Evolutionary conservation across 2,113 vertebrate species (phyloP).

Genomic region (Actenoides hombroni): DNA sequence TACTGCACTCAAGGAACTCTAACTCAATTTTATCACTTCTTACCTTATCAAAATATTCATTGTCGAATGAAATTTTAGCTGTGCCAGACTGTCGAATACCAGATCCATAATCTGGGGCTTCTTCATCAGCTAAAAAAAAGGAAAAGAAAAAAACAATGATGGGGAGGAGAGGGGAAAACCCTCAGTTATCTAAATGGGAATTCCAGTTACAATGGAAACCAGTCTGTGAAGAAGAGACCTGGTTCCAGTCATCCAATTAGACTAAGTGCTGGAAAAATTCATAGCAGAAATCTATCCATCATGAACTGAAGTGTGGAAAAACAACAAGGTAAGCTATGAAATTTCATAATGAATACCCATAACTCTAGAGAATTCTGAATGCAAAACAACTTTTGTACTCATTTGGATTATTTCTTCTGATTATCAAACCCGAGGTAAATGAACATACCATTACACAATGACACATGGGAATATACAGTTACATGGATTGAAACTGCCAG

Average conservation of each 20-base stretch:
- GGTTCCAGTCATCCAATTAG: background rate
- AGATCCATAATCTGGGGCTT: constrained; percentile 98
- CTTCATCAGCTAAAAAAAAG: constrained; percentile 86
- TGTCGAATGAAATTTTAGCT: constrained; percentile 97
- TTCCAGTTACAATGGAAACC: background rate
- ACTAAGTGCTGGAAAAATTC: background rate
- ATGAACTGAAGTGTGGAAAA: background rate
- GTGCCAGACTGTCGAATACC: constrained; percentile 97
- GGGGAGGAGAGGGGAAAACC: background rate
- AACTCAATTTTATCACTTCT: background rate
- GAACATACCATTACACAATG: background rate
- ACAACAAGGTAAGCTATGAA: background rate
- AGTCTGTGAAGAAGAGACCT: background rate
- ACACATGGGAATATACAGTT: rapidly evolving
- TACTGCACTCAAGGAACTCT: background rate
- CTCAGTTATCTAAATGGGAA: background rate
- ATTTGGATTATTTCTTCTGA: background rate
- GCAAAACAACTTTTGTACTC: background rate
- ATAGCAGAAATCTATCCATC: background rate
- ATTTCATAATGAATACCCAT: background rate
- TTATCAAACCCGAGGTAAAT: background rate
- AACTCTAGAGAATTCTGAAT: background rate
- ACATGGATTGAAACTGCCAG: background rate
- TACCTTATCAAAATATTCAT: constrained; percentile 96
- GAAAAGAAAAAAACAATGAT: background rate